Base-by-base conservation (phyloP, 2,113 vertebrate genomes). In the Stercorarius parasiticus region DNA sequence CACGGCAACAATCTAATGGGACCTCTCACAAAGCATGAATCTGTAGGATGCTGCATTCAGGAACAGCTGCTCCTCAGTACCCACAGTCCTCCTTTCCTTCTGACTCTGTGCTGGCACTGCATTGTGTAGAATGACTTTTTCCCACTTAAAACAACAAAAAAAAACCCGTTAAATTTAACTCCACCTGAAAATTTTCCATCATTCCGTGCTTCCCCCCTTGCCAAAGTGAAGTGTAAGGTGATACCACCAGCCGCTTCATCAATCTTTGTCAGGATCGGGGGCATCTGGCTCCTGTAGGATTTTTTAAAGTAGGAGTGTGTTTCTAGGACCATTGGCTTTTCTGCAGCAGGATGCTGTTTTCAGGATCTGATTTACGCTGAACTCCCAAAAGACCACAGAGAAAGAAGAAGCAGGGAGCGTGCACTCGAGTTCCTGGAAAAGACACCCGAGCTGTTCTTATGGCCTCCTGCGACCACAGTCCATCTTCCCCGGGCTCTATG, bases 181-280 rank as follows among this genome's bases (percentile, higher is more conserved):
- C 43, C 78, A 94, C 49, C 73, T 85, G 94, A 74, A 95, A 92
- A 91, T 58, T 76, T 73, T 69, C 82, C 89, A 91, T 90, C 78
- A 66, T 50, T 42, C 84, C 21, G 12, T 62, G 73, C 86, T 82
- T 55, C 34, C 56, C 25, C 10, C 38, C 81, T 66, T 62, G 69
- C 74, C 91, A 88, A 91, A 85, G 64, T 11, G 2, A 59, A 82
- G 70, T 80, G 83, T 94, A 95, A 97, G 65, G 65, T 49, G 92
- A 91, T 82, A 64, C 15, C 4, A n/a, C 11, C 49, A 82, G 69
- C 34, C 56, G 22, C 73, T 67, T 36, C 52, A 91, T 94, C 77
- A 84, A 45, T 80, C 81, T 84, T 88, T 69, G 81, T 94, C 86
- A 82, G 77, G 61, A 56, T 22, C 10, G 0, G 72, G 82, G 73